These are phyloP conservation scores for Corella eumyota DNA, from an alignment of 23 tunicate species.

Conservation along the genomic window DNA sequence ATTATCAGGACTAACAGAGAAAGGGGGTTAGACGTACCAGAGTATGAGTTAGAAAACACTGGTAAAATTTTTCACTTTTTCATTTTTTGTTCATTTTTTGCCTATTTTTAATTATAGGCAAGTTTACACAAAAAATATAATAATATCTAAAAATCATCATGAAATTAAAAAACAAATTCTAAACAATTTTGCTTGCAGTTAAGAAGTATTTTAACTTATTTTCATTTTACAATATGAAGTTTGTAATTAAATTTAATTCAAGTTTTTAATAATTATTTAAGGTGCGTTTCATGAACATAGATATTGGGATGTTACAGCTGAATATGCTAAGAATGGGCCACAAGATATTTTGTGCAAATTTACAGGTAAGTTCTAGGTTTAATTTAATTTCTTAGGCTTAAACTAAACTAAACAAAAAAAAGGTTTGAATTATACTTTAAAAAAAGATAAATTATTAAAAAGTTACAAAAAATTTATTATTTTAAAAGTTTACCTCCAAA, in stretches of 20 bases:
- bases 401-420: too few species aligned
- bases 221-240: too few species aligned
- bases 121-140: too few species aligned
- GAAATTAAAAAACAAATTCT: too few species aligned
- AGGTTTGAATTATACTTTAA: too few species aligned
- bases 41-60: conserved; percentile 74
- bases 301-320: conserved; percentile 88
- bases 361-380: conserved; percentile 79
- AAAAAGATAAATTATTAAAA: background rate
- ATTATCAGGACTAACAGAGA: conserved; percentile 40
- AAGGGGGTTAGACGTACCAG: conserved; percentile 37
- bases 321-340: conserved; percentile 79
- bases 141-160: too few species aligned
- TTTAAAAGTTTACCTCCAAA: background rate
- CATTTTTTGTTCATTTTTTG: background rate
- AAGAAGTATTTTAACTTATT: too few species aligned
- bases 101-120: background rate
- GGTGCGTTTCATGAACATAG: conserved; percentile 50
- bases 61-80: conserved; percentile 13
- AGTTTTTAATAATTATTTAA: too few species aligned
- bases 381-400: background rate
- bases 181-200: too few species aligned
- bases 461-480: background rate
- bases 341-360: conserved; percentile 69
- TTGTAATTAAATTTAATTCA: too few species aligned